Percentiles rank a stretch among this genome's conserved stretches.
phyloP scores from a whole-genome alignment of 2,888 invertebrate genomes.

The Drymonia ruficornis region DNA sequence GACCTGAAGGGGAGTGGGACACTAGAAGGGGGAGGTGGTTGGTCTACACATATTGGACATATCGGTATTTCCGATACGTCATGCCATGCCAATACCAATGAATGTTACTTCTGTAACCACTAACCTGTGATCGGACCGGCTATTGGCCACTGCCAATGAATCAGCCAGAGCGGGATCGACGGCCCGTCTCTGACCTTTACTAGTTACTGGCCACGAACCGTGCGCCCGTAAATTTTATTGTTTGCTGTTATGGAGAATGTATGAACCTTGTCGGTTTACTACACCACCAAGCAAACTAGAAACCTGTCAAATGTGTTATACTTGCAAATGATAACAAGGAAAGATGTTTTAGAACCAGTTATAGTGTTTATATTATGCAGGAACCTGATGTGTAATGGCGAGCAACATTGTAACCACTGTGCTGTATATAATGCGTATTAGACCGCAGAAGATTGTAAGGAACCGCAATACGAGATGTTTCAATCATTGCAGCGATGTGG shows the following conservation, averaged over 20 bases:
- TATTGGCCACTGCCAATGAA: not conserved
- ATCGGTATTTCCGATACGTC: not conserved
- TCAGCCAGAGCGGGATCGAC: not conserved
- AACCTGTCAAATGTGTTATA: not conserved
- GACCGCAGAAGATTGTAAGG: slow-evolving; percentile 25
- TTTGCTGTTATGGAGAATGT: not conserved
- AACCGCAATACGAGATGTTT: slow-evolving; percentile 18
- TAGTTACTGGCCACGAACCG: slow-evolving; percentile 13
- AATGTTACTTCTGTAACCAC: not conserved
- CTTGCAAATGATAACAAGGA: not conserved
- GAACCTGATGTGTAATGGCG: not conserved
- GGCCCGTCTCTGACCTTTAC: slow-evolving; percentile 19
- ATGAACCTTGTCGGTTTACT: too few relatives aligned
- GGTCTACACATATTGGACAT: too few relatives aligned
- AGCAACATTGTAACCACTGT: not conserved
- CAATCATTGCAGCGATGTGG: slow-evolving; percentile 22
- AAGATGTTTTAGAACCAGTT: not conserved
- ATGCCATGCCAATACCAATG: not conserved
- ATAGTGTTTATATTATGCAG: not conserved
- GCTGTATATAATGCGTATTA: slow-evolving; percentile 11
- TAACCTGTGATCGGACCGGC: not conserved
- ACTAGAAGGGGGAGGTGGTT: too few relatives aligned
- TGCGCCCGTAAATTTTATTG: slow-evolving; percentile 12
- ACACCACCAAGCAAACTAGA: too few relatives aligned
- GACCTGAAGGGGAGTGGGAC: too few relatives aligned